Evolutionary conservation across 2,888 invertebrate genomes (phyloP).

Genomic region (Mayetiola destructor): DNA sequence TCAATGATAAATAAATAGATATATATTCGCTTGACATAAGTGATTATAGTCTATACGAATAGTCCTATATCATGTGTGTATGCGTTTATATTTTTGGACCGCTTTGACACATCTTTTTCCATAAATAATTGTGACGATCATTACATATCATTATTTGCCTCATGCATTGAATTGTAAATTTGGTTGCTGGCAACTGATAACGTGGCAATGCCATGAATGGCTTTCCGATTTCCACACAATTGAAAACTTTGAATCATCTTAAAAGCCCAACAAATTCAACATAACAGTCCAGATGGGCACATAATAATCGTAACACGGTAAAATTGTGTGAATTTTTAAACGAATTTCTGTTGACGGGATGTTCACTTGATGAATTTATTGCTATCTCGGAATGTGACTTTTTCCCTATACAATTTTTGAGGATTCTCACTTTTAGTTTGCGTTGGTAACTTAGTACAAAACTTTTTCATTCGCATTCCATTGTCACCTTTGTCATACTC

Average conservation of each 20-base stretch:
- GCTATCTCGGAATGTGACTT: background rate
- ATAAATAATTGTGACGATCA: no score
- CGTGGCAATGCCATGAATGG: no score
- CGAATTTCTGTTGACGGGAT: conserved; percentile 8
- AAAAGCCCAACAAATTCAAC: background rate
- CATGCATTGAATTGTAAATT: background rate
- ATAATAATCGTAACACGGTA: conserved; percentile 5
- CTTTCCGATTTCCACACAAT: background rate
- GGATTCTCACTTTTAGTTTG: background rate
- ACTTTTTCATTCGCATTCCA: background rate
- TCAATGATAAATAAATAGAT: conserved; percentile 12
- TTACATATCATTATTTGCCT: background rate
- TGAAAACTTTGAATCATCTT: background rate
- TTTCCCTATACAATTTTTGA: background rate
- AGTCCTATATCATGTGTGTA: background rate
- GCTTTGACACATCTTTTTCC: no score
- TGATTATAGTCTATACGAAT: conserved; percentile 6
- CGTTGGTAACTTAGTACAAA: background rate
- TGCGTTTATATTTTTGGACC: no score
- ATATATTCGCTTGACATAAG: conserved; percentile 8
- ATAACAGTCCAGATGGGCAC: background rate
- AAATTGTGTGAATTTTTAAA: conserved; percentile 11
- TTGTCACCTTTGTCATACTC: background rate
- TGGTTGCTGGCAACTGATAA: no score
- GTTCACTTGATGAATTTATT: conserved; percentile 9